A percentile compares a stretch with the other conserved stretches of the same genome.
phyloP scores from a whole-genome alignment of 2,888 invertebrate genomes.

The Thymelicus lineola region DNA sequence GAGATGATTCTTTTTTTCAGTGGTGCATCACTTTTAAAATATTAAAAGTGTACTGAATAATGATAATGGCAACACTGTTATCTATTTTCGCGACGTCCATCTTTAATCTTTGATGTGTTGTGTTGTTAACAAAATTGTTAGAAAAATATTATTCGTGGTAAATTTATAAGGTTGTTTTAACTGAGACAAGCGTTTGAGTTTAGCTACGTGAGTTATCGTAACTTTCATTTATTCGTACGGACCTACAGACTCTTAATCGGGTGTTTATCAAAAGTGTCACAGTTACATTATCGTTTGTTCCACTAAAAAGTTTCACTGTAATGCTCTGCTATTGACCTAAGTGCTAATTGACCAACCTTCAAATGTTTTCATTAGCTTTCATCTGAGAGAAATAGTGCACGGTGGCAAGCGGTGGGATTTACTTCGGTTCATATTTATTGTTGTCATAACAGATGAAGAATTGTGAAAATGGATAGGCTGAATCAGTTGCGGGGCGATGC shows the following conservation, averaged over 20 bases:
- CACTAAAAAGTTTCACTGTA: conserved; percentile 77
- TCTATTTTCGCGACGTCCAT: conserved; percentile 79
- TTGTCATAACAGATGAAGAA: conserved; percentile 77
- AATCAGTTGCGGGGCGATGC: conserved; percentile 73
- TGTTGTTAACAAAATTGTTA: conserved; percentile 74
- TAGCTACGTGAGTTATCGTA: conserved; percentile 3
- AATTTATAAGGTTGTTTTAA: conserved; percentile 36
- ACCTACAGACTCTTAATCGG: conserved; percentile 34
- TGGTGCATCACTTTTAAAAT: neutral
- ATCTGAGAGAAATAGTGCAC: conserved; percentile 50
- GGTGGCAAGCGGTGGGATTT: conserved; percentile 36
- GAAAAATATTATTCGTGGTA: conserved; percentile 54
- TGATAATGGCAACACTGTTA: conserved; percentile 72
- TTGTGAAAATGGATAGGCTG: conserved; percentile 81
- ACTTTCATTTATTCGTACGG: conserved; percentile 7
- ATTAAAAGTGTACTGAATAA: conserved; percentile 5
- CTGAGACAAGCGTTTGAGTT: conserved; percentile 13
- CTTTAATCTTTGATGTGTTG: conserved; percentile 82
- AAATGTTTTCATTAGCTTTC: conserved; percentile 68
- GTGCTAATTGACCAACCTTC: conserved; percentile 75
- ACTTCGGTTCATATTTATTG: conserved; percentile 43
- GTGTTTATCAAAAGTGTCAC: conserved; percentile 74
- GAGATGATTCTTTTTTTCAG: too few relatives aligned
- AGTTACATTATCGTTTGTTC: conserved; percentile 77
- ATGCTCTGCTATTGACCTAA: conserved; percentile 79